phyloP scores from a whole-genome alignment of 2,113 vertebrate genomes.

The Muscicapa adusta region DNA sequence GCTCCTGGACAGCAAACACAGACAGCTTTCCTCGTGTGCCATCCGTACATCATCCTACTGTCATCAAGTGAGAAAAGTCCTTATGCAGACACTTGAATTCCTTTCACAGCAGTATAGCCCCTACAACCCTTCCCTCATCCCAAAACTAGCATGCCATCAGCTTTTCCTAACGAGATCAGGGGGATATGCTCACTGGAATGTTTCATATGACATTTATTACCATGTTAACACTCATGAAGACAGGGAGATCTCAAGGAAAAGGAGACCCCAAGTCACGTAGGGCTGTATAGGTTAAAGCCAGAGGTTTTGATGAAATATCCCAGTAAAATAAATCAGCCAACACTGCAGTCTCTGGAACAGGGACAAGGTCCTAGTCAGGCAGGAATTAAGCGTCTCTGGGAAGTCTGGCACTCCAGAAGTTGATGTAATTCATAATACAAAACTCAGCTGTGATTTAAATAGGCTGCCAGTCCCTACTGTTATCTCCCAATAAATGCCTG shows the following conservation, averaged over 20 bases:
- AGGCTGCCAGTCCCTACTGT: constrained; percentile 17
- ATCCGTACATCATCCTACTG: not conserved
- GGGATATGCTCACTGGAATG: not conserved
- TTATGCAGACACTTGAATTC: not conserved
- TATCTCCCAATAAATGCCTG: constrained; percentile 44
- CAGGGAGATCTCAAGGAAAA: not conserved
- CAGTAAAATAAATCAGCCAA: constrained; percentile 28
- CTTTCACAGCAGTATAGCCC: not conserved
- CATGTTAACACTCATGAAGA: not conserved
- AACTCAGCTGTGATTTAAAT: constrained; percentile 52
- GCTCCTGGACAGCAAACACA: not conserved
- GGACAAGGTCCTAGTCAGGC: constrained; percentile 28
- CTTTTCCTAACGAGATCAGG: not conserved
- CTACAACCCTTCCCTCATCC: not conserved
- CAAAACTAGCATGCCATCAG: not conserved
- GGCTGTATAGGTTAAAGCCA: constrained; percentile 4
- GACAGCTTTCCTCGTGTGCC: not conserved
- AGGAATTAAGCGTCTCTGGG: constrained; percentile 20
- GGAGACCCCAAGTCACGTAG: not conserved
- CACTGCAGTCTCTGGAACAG: constrained; percentile 24
- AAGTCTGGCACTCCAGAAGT: constrained; percentile 29
- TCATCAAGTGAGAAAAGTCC: not conserved
- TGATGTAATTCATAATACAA: constrained; percentile 52
- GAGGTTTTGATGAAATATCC: constrained; percentile 19
- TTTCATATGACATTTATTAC: constrained; percentile 5